Evolutionary conservation across 2,113 vertebrate genomes (phyloP), one percentile per base, ranked within the genome.

Genomic region (Scatophagus argus): DNA sequence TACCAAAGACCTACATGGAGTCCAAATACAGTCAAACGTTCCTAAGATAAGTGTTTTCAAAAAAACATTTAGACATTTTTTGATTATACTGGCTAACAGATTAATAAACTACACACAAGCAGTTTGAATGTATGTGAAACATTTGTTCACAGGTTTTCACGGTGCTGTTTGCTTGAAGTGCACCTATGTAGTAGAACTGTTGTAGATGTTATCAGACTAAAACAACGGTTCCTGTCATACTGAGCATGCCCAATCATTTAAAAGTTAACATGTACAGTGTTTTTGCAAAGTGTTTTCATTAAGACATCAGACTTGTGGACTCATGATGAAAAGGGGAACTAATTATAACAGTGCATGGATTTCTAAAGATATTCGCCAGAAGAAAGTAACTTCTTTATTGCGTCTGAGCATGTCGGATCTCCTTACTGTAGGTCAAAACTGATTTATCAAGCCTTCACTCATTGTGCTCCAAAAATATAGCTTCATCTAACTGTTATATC

Each of bases 311-410:
- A 72, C 70, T 52, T 29, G 34, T 43, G 34, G 49, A 78, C 66
- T 80, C 74, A 62, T 41, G 36, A 49, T 84, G 73, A 88, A 85
- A 4, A 71, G 55, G 73, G 70, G 63, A 83, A 81, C 84, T 81
- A 89, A 89, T 87, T 84, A 60, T 81, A 82, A 88, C 47, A 82
- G 84, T 66, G 68, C 76, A 67, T 87, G 63, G 83, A 83, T 89
- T 85, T 78, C 63, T 74, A 3, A 14, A 62, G 87, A 81, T 25
- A 17, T 74, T 81, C 54, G 43, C 44, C 16, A 58, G 68, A 74
- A 61, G 27, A 70, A 36, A 65, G 55, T 16, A 13, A 76, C 77
- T 78, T 76, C 67, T 60, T 82, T 63, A 80, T 55, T 46, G 43
- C 86, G 61, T 54, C n/a, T 23, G 29, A 56, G 47, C 58, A 54